Percentiles rank a stretch among this genome's conserved stretches.
phyloP scores from a whole-genome alignment of 2,888 invertebrate genomes.

The Ametastegia equiseti region DNA sequence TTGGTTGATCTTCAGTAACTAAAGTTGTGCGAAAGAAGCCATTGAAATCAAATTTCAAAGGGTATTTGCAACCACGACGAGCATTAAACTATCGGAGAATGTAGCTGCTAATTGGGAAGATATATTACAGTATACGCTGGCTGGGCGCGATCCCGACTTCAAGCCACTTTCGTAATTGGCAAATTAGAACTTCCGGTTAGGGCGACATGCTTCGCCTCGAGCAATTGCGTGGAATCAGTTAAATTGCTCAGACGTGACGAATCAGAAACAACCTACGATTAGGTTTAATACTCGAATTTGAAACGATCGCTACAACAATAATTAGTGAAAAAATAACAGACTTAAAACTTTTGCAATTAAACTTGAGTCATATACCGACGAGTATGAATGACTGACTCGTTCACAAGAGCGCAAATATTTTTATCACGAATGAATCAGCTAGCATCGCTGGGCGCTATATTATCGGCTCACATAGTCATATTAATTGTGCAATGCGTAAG shows the following conservation, averaged over 20 bases:
- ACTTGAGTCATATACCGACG: background rate
- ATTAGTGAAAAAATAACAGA: background rate
- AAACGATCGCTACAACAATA: background rate
- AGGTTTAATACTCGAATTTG: too few species aligned
- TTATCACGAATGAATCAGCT: background rate
- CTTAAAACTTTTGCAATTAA: background rate
- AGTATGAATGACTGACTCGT: background rate
- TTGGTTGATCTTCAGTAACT: background rate
- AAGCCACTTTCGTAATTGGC: constrained; percentile 12
- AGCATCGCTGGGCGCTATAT: too few species aligned
- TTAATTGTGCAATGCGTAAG: background rate
- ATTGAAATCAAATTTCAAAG: background rate
- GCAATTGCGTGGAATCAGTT: constrained; percentile 19
- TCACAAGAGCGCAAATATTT: background rate
- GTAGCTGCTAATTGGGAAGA: background rate
- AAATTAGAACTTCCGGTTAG: constrained; percentile 38
- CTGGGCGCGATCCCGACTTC: constrained; percentile 4
- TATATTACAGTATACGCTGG: background rate
- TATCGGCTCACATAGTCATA: background rate
- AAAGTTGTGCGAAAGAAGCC: background rate
- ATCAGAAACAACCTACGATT: background rate
- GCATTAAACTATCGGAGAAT: background rate
- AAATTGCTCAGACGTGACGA: constrained; percentile 3
- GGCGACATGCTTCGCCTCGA: background rate
- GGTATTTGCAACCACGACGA: background rate